phyloP scores from a whole-genome alignment of 2,888 invertebrate species.

The Muscina levida region DNA sequence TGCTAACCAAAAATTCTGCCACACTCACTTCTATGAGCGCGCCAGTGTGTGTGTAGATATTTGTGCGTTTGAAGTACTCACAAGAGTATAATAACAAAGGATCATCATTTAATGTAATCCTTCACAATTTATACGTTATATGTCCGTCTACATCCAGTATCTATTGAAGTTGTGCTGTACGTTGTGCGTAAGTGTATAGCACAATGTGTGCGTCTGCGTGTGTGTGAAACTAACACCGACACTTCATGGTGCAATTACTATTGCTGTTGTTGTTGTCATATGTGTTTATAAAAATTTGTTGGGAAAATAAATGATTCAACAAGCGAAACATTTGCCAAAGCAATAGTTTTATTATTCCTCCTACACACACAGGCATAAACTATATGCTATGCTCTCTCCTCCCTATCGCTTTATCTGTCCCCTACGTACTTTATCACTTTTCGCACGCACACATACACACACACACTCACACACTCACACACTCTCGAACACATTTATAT shows the following conservation, averaged over 20 bases:
- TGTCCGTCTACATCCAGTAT: constrained; percentile 14
- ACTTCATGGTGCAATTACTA: neutral
- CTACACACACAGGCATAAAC: neutral
- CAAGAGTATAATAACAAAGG: constrained; percentile 65
- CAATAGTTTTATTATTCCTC: constrained; percentile 23
- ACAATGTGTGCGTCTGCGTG: neutral
- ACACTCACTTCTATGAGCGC: neutral
- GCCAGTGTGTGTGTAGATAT: too few species aligned
- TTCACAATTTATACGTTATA: constrained; percentile 69
- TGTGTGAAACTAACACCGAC: neutral
- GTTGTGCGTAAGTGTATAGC: constrained; percentile 14
- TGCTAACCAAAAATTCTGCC: neutral
- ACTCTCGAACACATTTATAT: neutral
- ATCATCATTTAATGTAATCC: constrained; percentile 72
- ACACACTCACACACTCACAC: neutral
- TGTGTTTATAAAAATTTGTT: constrained; percentile 34
- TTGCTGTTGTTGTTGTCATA: constrained; percentile 22
- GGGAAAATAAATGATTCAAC: constrained; percentile 42
- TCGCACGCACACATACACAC: neutral
- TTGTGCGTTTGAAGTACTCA: constrained; percentile 22
- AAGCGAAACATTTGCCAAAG: constrained; percentile 39
- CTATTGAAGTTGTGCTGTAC: constrained; percentile 12
- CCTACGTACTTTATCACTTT: neutral
- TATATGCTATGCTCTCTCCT: neutral
- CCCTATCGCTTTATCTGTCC: neutral